Base-by-base conservation (phyloP, 2,888 invertebrate genomes). In the Acanthococcus lagerstroemiae region DNA sequence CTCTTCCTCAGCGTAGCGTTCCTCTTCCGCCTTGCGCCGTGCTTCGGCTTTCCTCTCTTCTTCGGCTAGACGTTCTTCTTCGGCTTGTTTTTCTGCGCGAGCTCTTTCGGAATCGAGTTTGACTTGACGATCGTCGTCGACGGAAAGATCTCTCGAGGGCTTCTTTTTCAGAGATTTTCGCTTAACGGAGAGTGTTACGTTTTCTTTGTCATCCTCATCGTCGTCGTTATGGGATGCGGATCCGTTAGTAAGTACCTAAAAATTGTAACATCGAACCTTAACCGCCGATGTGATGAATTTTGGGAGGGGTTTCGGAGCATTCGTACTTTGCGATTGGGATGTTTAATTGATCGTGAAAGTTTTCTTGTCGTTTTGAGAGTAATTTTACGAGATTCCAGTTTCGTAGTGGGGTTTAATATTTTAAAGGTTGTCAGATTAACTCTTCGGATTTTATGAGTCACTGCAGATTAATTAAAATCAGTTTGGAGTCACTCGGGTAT, bases 31-130 rank as follows among this genome's bases (percentile, higher is more conserved):
- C 19, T 25, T 26, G 5, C 48, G 48, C 9, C 46, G 46, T 17
- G 21, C 52, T 52, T 52, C 52, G 21, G 19, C 52, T 22, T 2
- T 15, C 7, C 52, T 21, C 52, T 22, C 6, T 15, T 52, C 52
- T 2, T 52, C 52, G 1, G 52, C 52, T 22, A 5, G 22, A 9
- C 52, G 52, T 21, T 19, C 52, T 22, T 52, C 21, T n/a, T 37
- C 37, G 12, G 12, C 37, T 57, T 57, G 37, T 22, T 19, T 17
- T 57, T 57, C 56, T 57, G 21, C 1, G 19, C 58, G 52, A 22
- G 27, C 52, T 63, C 44, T 44, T 54, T 63, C 63, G 63, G 37
- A 52, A 27, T 24, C 4, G 15, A 26, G 63, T 52, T 63, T 22
- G n/a, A 54, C 19, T 22, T 19, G 50, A 1, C 3, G 48, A 12